Percentiles rank a stretch among this genome's conserved stretches.
Conservation (phyloP, 2,797 vertebrate species). For the Phrynocephalus vlangalii region DNA sequence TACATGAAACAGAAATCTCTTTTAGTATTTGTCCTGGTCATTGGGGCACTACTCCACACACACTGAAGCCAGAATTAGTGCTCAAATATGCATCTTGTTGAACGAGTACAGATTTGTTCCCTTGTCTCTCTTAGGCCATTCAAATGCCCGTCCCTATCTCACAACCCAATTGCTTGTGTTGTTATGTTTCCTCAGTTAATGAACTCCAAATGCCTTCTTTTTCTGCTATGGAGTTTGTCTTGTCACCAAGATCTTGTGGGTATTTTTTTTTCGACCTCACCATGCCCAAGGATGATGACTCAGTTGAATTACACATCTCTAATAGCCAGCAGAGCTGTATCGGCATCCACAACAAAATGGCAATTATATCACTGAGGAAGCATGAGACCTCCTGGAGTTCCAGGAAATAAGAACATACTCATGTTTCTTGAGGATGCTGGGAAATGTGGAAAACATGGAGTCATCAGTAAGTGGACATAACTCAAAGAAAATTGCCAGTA, state of each 20-base stretch:
- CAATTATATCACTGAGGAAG: conserved; percentile 50
- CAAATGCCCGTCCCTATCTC: not conserved
- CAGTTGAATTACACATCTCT: conserved; percentile 41
- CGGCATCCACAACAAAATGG: conserved; percentile 33
- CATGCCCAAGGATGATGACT: conserved; percentile 45
- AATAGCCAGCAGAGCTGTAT: conserved; percentile 36
- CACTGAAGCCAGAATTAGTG: not conserved
- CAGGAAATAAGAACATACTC: conserved; percentile 38
- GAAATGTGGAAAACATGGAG: conserved; percentile 8
- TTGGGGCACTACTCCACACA: not conserved
- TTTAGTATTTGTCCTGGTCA: not conserved
- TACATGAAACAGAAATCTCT: not conserved
- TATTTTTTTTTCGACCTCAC: not conserved
- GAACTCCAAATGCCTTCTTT: conserved; percentile 35
- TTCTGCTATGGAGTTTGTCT: conserved; percentile 5
- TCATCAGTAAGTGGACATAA: conserved; percentile 13
- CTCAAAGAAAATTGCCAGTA: conserved; percentile 17
- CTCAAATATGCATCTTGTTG: not conserved
- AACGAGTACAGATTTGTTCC: not conserved
- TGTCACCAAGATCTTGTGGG: conserved; percentile 18
- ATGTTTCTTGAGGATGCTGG: conserved; percentile 46
- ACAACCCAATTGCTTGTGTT: not conserved
- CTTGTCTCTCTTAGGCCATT: not conserved
- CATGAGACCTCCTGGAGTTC: conserved; percentile 54
- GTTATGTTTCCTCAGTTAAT: conserved; percentile 14